Base-by-base conservation (phyloP, 2,888 invertebrate species). In the Pecten maximus region DNA sequence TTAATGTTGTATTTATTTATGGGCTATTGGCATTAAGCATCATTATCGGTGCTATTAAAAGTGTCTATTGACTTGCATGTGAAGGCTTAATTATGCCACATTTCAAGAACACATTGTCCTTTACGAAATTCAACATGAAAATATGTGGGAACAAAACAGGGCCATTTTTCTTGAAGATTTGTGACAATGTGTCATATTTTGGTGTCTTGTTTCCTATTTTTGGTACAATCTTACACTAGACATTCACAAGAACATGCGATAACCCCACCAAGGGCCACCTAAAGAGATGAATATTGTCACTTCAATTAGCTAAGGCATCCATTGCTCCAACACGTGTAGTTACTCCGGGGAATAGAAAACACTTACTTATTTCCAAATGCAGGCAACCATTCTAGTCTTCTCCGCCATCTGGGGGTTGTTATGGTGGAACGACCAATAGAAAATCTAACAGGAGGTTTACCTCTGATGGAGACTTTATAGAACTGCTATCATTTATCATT, bases 321-420 rank as follows among this genome's bases (percentile, higher is more conserved):
- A 74, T 74, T 23, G 74, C 23, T 23, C 28, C 12, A 23, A 74
- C 74, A 74, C 35, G 28, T 74, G 35, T 6, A 10, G 28, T 74
- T 74, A 60, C 74, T 23, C 35, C 12, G 10, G 74, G 28, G 74
- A 35, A 74, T 28, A 10, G 16, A 74, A 28, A 28, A 1, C 74
- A 35, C 35, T 74, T 74, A 74, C 74, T 74, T 74, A 74, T 28
- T 74, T 74, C 74, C 74, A 74, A 74, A 74, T 8, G 35, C 74
- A 28, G 74, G 10, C 74, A 28, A 74, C 74, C 74, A 28, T 74
- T 28, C 28, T 74, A 74, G 35, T 35, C 74, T 35, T 28, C 28
- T 74, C 35, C 1, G 35, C 74, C 74, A 28, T 15, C 15, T 35
- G 35, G 74, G 74, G 15, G 35, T 74, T 4, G 74, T 6, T 23